Base-by-base conservation (phyloP, 2,113 vertebrate species). In the Pelvicachromis taeniatus region DNA sequence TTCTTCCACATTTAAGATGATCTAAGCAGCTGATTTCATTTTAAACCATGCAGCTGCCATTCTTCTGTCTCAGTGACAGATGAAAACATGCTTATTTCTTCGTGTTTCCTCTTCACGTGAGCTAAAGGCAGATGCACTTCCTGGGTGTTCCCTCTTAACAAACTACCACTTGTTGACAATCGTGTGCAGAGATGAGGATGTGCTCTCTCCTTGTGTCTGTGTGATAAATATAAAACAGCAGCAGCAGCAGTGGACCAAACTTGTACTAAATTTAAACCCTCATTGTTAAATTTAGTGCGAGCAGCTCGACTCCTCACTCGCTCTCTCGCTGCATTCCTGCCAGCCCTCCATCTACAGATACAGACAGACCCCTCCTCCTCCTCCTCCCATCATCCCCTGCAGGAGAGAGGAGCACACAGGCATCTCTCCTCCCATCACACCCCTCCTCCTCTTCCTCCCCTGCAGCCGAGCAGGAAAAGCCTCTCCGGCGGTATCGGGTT, bases 261-360 rank as follows among this genome's bases (percentile, higher is more conserved):
- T 23, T 16, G 14, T 1, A 65, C 90, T 93, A 89, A 87, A 90
- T 87, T 91, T 90, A 87, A 89, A 73, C 56, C 26, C 7, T 85
- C 82, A 16, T 87, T 88, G 91, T 91, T 89, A 92, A 91, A 92
- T 87, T 90, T 85, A 91, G 89, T 81, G 50, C 9, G 31, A 84
- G 86, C 68, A 0, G 14, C 82, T 81, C 56, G 16, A 73, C 82
- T 81, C 29, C 33, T 61, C 31, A 19, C 81, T 86, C 55, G 26
- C 86, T 84, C 93, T 87, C 83, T 84, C 81, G 9, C 68, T 12
- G 81, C 92, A 94, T 94, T 94, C 94, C 91, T 89, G 75, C 89
- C 85, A 73, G 81, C 53, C 86, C 85, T 92, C 84, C 90, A 93
- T 89, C 89, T 88, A 92, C 81, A 84, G 84, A 93, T 84, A 79